Evolutionary conservation across 2,888 invertebrate genomes (phyloP), one percentile per base, ranked within the genome.

Genomic region (Sminthurides aquaticus): DNA sequence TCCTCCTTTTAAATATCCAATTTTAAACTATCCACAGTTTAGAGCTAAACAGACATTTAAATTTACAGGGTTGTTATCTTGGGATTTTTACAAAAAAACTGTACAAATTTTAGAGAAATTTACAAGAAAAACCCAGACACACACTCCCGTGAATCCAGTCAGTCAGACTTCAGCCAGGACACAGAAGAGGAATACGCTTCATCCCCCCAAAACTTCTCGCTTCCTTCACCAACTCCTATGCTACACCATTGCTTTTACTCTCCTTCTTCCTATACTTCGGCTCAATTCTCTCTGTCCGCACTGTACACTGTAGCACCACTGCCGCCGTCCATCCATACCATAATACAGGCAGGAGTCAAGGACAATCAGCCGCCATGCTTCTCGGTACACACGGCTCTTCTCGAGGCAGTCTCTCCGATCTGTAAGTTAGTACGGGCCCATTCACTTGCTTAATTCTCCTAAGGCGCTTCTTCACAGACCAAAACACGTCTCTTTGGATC

Each of bases 351-450:
- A 69, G 65, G 65, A 68, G 67, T 69, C 69, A 71, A 71, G 71
- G 71, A 67, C 71, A 69, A 69, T 71, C 68, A 68, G 67, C 68
- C 66, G 67, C 71, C 70, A 71, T 69, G 68, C 67, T 66, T 67
- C 60, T 62, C 43, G 5, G n/a, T n/a, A n/a, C n/a, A n/a, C n/a
- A n/a, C n/a, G n/a, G n/a, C n/a, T n/a, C n/a, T n/a, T n/a, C n/a
- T n/a, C n/a, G n/a, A n/a, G n/a, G n/a, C n/a, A n/a, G n/a, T n/a
- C n/a, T n/a, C n/a, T n/a, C n/a, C n/a, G n/a, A n/a, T 34, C 5
- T 34, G 43, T 5, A 15, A 34, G 43, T 34, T 15, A 11, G 43
- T 5, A 11, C 43, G 43, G 5, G 8, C 5, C 43, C 15, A 34
- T 34, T 5, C 43, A 34, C 43, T 15, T 34, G 43, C 43, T 11